phyloP scores from a whole-genome alignment of 2,888 invertebrate genomes.

The Cheilosia grossa region DNA sequence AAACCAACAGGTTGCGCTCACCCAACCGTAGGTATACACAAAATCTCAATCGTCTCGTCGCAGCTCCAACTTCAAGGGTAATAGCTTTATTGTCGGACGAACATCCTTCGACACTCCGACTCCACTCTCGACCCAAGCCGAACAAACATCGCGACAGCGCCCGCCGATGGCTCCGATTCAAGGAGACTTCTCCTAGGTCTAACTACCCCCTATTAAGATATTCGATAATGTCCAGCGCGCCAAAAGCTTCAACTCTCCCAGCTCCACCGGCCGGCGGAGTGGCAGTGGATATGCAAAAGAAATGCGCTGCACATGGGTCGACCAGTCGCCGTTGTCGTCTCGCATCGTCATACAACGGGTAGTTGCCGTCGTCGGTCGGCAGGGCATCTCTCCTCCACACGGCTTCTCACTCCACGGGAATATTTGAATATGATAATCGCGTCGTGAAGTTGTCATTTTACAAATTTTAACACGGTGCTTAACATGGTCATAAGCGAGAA shows the following conservation, averaged over 20 bases:
- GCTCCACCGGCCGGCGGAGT: not conserved
- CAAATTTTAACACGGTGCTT: constrained; percentile 78
- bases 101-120: constrained; percentile 61
- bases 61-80: constrained; percentile 72
- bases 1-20: constrained; percentile 68
- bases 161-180: constrained; percentile 59
- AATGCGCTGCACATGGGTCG: constrained; percentile 56
- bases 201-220: constrained; percentile 75
- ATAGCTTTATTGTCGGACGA: constrained; percentile 73
- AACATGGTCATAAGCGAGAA: constrained; percentile 76
- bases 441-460: constrained; percentile 78
- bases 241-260: constrained; percentile 58
- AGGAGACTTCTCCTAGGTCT: constrained; percentile 70
- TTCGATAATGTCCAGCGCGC: constrained; percentile 73
- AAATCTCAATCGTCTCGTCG: constrained; percentile 64
- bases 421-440: constrained; percentile 78
- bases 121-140: constrained; percentile 33
- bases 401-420: constrained; percentile 58
- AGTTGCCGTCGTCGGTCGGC: constrained; percentile 16
- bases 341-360: not conserved
- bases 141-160: constrained; percentile 29
- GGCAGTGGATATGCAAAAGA: constrained; percentile 51
- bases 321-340: constrained; percentile 1
- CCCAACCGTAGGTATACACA: constrained; percentile 24
- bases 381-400: constrained; percentile 50